Conservation (phyloP, 1,140 invertebrate genomes). For the Drosophila trapezifrons region DNA sequence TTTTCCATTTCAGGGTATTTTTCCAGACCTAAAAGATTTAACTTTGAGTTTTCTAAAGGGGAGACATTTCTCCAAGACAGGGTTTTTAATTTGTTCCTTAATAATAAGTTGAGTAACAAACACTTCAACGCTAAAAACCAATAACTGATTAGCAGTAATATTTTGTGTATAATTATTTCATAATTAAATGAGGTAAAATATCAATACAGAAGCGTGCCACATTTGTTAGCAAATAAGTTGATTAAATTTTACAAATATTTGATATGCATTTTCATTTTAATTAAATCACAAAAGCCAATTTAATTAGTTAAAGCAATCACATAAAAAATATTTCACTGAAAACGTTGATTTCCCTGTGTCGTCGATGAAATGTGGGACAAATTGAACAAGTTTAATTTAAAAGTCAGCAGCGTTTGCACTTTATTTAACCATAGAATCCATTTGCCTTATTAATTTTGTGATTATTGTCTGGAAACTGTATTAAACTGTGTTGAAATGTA, state of each 20-base stretch:
- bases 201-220: conserved; percentile 13
- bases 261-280: conserved; percentile 51
- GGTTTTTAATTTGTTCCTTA: no score
- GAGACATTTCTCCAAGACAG: no score
- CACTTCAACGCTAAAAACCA: not conserved
- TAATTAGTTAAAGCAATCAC: conserved; percentile 24
- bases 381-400: conserved; percentile 3
- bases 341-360: not conserved
- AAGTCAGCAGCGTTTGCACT: not conserved
- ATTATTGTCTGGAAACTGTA: no score
- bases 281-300: conserved; percentile 47
- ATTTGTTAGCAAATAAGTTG: conserved; percentile 9
- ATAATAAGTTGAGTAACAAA: no score
- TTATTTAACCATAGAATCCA: not conserved
- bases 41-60: no score
- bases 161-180: conserved; percentile 6
- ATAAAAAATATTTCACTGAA: conserved; percentile 9
- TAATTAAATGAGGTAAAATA: not conserved
- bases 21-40: not conserved
- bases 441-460: not conserved
- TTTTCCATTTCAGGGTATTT: not conserved
- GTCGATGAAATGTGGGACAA: not conserved
- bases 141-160: not conserved
- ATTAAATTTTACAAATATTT: conserved; percentile 52
- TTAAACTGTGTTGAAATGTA: not conserved